A percentile compares a stretch with the other conserved stretches of the same genome.
These are phyloP conservation scores for Centroberyx gerrardi DNA, from an alignment of 2,797 vertebrate species.

Conservation along the genomic window DNA sequence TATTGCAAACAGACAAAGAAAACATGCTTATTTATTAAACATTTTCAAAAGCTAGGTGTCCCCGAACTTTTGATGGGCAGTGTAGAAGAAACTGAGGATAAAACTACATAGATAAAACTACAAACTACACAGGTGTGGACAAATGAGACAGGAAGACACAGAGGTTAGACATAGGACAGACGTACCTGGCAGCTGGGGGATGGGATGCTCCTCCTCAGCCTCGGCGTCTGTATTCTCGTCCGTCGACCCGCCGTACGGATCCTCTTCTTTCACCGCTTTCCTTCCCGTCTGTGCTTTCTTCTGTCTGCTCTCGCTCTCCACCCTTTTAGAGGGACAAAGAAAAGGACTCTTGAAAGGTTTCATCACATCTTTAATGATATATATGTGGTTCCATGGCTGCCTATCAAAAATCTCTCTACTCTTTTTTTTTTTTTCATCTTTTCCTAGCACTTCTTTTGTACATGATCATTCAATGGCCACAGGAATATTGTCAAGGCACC, in stretches of 20 bases:
- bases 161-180: constrained; percentile 15
- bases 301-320: constrained; percentile 75
- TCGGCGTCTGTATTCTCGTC: constrained; percentile 94
- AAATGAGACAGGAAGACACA: not conserved
- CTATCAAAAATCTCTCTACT: not conserved
- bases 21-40: too few relatives aligned
- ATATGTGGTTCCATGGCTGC: not conserved
- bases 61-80: too few relatives aligned
- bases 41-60: too few relatives aligned
- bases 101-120: not conserved
- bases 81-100: too few relatives aligned
- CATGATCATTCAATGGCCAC: too few relatives aligned
- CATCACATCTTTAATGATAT: not conserved
- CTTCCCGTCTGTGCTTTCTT: constrained; percentile 59
- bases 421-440: not conserved
- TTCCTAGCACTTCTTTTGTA: too few relatives aligned
- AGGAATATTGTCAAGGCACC: too few relatives aligned
- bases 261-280: constrained; percentile 73
- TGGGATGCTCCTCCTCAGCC: constrained; percentile 85
- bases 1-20: too few relatives aligned
- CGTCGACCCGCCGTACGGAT: constrained; percentile 90
- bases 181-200: constrained; percentile 91
- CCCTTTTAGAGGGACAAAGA: constrained; percentile 68
- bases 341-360: not conserved
- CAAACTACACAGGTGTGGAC: constrained; percentile 8